Percentiles rank a stretch among this genome's conserved stretches.
Conservation (phyloP, 2,113 vertebrate genomes). For the Passer montanus region DNA sequence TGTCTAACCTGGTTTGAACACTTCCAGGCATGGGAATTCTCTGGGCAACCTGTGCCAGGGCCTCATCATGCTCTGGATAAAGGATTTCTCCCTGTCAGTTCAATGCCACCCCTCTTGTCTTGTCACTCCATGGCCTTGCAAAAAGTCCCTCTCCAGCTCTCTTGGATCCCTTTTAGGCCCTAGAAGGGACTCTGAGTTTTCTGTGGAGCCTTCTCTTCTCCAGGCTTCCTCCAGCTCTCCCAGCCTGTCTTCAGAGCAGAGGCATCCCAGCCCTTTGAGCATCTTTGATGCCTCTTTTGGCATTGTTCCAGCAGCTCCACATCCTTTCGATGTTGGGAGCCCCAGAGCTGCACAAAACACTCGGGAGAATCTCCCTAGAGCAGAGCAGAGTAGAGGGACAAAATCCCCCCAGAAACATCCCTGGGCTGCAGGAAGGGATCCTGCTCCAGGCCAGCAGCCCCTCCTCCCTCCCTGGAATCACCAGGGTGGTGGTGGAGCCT, state of each 20-base stretch:
- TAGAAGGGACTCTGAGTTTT: background rate
- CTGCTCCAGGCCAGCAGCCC: background rate
- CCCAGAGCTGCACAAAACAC: background rate
- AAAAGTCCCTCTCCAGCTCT: background rate
- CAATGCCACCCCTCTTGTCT: background rate
- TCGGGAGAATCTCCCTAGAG: background rate
- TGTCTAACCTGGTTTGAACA: rapidly evolving
- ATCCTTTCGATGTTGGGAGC: background rate
- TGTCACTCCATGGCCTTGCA: background rate
- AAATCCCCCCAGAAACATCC: background rate
- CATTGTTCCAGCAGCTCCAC: background rate
- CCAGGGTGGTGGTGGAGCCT: background rate
- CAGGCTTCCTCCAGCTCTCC: background rate
- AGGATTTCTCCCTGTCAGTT: background rate
- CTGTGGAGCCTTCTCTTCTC: background rate
- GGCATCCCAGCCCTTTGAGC: background rate
- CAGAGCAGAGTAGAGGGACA: background rate
- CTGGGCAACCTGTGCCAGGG: background rate
- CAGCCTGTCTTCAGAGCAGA: background rate
- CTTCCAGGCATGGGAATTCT: background rate
- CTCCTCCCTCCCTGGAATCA: background rate
- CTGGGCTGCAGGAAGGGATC: background rate
- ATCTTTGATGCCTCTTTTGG: background rate
- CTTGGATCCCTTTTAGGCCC: background rate
- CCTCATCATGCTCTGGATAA: background rate